Evolutionary conservation across 2,113 vertebrate species (phyloP), one percentile per base, ranked within the genome.

Genomic region (Dasyornis broadbenti): DNA sequence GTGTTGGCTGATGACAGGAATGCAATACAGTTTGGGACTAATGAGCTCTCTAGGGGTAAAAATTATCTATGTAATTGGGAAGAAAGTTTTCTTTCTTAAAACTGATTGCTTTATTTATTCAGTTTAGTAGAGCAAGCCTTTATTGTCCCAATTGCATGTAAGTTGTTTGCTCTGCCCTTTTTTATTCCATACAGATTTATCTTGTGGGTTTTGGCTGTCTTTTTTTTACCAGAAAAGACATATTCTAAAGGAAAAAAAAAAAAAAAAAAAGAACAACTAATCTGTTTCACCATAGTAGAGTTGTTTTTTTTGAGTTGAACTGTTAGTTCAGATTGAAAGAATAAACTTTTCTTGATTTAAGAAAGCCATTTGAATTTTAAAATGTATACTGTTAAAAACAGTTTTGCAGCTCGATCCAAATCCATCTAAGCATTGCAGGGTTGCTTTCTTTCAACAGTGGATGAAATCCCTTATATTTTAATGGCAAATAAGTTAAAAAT

Each of bases 401-500:
- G 69, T 72, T 95, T 92, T 94, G 57, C 86, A 95, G 72, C 71
- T 96, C 92, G 93, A 40, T 90, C 81, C 92, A 89, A 85, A 92
- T 95, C 71, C 44, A 80, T 64, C 27, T 65, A 45, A 80, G 30
- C 72, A 95, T 84, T 95, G 37, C 82, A 97, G 66, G 19, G 35
- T 91, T 94, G 69, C 93, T 97, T 97, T 97, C 81, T 90, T 97
- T 97, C 57, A 95, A 91, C 44, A 61, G 20, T 78, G 63, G 52
- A 96, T 95, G 82, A 95, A 91, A 76, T 83, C 94, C 88, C 66
- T 96, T 92, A 70, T 59, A 83, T 84, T 91, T 44, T 77, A 96
- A 93, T 94, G 86, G 71, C 70, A 95, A 95, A 80, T 94, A 80
- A 81, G 61, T 84, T 90, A 78, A 94, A 95, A 89, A 84, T 93